These are phyloP conservation scores for Pionites leucogaster DNA, from an alignment of 2,113 vertebrate genomes.

Conservation along the genomic window DNA sequence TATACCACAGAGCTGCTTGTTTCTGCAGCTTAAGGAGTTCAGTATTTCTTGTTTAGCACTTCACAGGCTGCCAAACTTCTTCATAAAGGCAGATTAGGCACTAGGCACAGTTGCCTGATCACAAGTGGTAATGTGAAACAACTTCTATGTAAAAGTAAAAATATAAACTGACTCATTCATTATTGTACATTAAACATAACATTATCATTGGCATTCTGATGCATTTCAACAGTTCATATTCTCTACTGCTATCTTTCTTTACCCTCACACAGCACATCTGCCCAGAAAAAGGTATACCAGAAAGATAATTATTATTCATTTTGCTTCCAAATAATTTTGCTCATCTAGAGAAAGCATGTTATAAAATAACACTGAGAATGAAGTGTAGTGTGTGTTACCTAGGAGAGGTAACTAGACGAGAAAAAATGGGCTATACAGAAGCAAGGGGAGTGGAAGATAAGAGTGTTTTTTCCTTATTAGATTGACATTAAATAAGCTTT, in stretches of 20 bases:
- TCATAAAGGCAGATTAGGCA: neutral
- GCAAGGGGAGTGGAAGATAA: rapidly evolving
- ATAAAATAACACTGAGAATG: neutral
- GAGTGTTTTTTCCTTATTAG: neutral
- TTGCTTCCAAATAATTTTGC: neutral
- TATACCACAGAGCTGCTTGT: neutral
- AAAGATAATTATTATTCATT: neutral
- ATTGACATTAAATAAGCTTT: neutral
- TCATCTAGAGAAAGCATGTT: neutral
- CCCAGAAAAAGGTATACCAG: neutral
- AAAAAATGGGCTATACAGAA: neutral
- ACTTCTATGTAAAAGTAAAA: neutral
- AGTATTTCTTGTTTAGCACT: neutral
- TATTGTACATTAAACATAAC: neutral
- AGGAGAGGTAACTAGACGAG: neutral
- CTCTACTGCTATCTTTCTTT: neutral
- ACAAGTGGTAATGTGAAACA: neutral
- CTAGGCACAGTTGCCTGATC: neutral
- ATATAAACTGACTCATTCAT: neutral
- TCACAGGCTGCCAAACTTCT: neutral
- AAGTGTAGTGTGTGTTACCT: neutral
- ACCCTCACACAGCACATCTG: neutral
- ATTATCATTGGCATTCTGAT: neutral
- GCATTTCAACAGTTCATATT: neutral
- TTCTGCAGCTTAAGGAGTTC: neutral